Conservation (phyloP, 2,888 invertebrate genomes). For the Diaperis boleti region DNA sequence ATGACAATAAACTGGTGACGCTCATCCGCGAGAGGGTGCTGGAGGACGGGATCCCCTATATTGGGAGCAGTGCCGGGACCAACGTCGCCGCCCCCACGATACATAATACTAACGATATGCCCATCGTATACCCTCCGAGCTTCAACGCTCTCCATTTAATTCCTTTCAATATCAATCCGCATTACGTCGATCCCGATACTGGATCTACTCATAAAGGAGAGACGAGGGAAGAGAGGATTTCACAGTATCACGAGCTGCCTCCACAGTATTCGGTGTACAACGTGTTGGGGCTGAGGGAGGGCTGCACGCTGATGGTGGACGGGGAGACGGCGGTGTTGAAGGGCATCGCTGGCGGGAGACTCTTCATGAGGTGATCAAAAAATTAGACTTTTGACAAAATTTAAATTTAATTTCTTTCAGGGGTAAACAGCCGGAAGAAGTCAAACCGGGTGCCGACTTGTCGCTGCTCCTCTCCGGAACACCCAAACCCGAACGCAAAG, state of each 20-base stretch:
- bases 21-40: constrained; percentile 74
- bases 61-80: constrained; percentile 86
- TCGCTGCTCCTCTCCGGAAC: constrained; percentile 68
- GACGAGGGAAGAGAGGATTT: constrained; percentile 80
- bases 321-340: constrained; percentile 72
- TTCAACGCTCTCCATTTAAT: constrained; percentile 80
- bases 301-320: constrained; percentile 74
- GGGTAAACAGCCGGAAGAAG: constrained; percentile 68
- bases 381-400: too few relatives aligned
- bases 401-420: too few relatives aligned
- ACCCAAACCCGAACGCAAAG: not conserved
- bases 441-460: constrained; percentile 71
- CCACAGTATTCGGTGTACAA: constrained; percentile 64
- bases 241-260: constrained; percentile 75
- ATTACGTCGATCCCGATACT: constrained; percentile 77
- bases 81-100: constrained; percentile 86
- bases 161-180: constrained; percentile 89
- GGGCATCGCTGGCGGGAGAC: constrained; percentile 73
- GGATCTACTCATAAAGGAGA: constrained; percentile 81
- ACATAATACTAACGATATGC: constrained; percentile 91
- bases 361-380: constrained; percentile 78
- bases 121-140: constrained; percentile 81
- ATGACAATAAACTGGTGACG: constrained; percentile 75
- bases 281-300: constrained; percentile 81
- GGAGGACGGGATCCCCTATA: constrained; percentile 76